Evolutionary conservation across 2,113 vertebrate species (phyloP).

Genomic region (Rissa tridactyla): DNA sequence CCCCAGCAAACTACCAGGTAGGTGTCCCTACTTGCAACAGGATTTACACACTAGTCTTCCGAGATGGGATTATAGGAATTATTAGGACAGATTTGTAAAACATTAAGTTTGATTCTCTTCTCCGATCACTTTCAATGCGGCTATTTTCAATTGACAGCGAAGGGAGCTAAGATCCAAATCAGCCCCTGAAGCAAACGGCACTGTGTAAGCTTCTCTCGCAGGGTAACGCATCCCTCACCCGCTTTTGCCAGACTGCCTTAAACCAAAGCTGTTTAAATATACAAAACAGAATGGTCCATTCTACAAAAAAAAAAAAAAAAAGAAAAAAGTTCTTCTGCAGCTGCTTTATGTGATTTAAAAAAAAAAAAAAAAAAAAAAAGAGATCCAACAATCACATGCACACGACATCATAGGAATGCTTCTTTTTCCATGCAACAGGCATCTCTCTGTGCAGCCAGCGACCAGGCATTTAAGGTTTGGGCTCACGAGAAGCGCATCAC

Average conservation of each 20-base stretch:
- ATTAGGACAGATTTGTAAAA: neutral
- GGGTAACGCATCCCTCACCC: neutral
- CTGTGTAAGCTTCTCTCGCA: neutral
- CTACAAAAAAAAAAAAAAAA: neutral
- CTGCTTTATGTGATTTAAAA: neutral
- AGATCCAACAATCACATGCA: neutral
- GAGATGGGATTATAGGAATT: neutral
- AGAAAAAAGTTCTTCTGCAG: neutral
- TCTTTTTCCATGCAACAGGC: neutral
- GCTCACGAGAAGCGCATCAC: neutral
- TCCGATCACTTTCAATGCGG: neutral
- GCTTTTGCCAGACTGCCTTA: neutral
- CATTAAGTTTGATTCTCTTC: neutral
- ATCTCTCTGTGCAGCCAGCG: neutral
- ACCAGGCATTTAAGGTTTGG: neutral
- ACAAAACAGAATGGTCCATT: neutral
- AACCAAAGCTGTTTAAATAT: neutral
- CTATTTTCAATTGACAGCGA: neutral
- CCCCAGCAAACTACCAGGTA: neutral
- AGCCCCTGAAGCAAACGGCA: neutral
- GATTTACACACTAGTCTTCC: neutral
- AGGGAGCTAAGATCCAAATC: neutral
- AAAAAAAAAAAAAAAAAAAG: neutral
- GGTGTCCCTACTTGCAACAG: neutral
- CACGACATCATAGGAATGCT: neutral